Conservation (phyloP, 2,113 vertebrate species). For the Triplophysa dalaica region DNA sequence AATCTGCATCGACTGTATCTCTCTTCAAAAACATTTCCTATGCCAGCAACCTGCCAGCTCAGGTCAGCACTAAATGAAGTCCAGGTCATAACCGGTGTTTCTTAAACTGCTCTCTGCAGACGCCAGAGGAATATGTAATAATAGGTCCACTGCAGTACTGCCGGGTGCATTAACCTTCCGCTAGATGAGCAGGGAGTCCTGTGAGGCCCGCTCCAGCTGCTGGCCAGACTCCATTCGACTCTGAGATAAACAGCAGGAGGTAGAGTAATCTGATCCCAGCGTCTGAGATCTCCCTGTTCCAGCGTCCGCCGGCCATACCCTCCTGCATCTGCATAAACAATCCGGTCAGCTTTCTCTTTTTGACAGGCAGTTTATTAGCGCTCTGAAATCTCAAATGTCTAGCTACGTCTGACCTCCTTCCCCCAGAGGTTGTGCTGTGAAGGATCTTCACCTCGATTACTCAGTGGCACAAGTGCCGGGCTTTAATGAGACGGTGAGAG, state of each 20-base stretch:
- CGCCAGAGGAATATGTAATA: slow-evolving; percentile 29
- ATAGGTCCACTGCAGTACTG: slow-evolving; percentile 7
- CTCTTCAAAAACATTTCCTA: slow-evolving; percentile 6
- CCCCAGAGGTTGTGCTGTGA: slow-evolving; percentile 19
- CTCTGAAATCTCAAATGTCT: slow-evolving; percentile 20
- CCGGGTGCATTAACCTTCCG: slow-evolving; percentile 35
- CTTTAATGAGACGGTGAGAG: slow-evolving; percentile 59
- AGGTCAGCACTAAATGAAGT: slow-evolving; percentile 27
- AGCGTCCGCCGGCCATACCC: background rate
- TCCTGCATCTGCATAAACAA: slow-evolving; percentile 24
- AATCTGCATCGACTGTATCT: slow-evolving; percentile 10
- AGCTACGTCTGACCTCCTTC: background rate
- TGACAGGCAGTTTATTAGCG: slow-evolving; percentile 14
- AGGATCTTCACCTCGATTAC: slow-evolving; percentile 60
- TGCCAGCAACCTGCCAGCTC: slow-evolving; percentile 7
- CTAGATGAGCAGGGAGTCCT: background rate
- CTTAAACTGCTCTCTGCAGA: slow-evolving; percentile 4
- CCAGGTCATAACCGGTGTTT: background rate
- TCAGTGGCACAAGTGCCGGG: slow-evolving; percentile 45
- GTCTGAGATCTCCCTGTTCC: too few species aligned
- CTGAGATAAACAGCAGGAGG: background rate
- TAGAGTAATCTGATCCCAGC: slow-evolving; percentile 4
- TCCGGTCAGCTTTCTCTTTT: background rate
- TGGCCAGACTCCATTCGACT: background rate
- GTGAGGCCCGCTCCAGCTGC: background rate